phyloP scores from a whole-genome alignment of 2,113 vertebrate genomes.

The Stomatorhinus ivindoensis region DNA sequence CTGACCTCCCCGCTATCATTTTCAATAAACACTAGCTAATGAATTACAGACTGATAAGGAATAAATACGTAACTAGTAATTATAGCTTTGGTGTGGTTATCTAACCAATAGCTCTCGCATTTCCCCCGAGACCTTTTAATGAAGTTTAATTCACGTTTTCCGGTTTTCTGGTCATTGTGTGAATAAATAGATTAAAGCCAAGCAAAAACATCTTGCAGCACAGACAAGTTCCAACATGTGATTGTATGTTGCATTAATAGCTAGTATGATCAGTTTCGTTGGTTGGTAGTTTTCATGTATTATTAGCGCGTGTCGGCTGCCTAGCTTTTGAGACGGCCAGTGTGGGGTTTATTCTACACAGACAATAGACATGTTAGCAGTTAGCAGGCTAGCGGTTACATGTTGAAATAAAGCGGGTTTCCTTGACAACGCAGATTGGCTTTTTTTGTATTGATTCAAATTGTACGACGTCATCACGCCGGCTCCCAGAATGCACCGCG shows the following conservation, averaged over 20 bases:
- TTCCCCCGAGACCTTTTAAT: neutral
- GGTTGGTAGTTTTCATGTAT: neutral
- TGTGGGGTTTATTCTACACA: too few relatives aligned
- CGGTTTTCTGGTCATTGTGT: neutral
- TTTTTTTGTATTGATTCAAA: constrained; percentile 74
- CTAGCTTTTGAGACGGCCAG: neutral
- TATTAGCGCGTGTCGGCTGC: neutral
- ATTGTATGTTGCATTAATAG: neutral
- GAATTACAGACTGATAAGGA: neutral
- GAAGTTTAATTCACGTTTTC: neutral
- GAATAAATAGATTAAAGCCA: neutral
- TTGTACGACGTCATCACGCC: constrained; percentile 38
- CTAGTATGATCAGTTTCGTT: neutral
- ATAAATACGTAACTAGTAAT: neutral
- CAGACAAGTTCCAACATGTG: neutral
- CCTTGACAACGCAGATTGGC: constrained; percentile 52
- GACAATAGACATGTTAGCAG: neutral
- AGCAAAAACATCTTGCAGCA: neutral
- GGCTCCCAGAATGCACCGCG: constrained; percentile 63
- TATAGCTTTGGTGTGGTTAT: neutral
- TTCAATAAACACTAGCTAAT: neutral
- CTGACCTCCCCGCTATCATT: neutral
- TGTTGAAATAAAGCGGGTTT: constrained; percentile 31
- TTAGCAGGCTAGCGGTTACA: neutral
- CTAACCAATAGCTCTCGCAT: neutral